Evolutionary conservation across 2,888 invertebrate genomes (phyloP), one percentile per base, ranked within the genome.

Genomic region (Lasioglossum villosulum): DNA sequence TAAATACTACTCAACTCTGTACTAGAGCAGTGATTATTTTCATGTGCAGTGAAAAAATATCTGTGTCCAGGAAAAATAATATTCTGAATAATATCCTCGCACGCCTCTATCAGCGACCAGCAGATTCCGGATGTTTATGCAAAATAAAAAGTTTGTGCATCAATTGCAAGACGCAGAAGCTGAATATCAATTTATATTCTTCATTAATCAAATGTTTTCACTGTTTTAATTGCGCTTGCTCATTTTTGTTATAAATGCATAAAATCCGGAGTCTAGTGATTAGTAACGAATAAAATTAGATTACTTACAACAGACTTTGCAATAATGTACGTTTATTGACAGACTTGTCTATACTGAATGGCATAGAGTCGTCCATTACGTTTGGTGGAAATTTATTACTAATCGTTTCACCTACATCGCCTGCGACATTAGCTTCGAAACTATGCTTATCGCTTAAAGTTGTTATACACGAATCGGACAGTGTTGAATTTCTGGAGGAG

Each of bases 271-370:
- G 42, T 42, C 42, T 30, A n/a, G 2, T 76, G 34, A 56, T 68
- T 14, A 70, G 6, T 66, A 34, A 30, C 48, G 45, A 48, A 66
- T 59, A 12, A 39, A 78, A 14, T 27, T 16, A 63, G 34, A 16
- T 42, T 83, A 86, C 88, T 87, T 84, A 84, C 91, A 78, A 75
- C 80, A 83, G 30, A 90, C 52, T 73, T 83, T 79, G 52, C 19
- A 78, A 79, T 42, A 70, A 23, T 70, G 66, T 72, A 34, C 75
- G 48, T 76, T 71, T 80, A 30, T 23, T 30, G 42, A 16, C 48
- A 16, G n/a, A 56, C 68, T 75, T 78, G 30, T 82, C 80, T 19
- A 39, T 27, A 12, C 16, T 78, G 37, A 74, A 19, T 59, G 75
- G 66, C 23, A 30, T 70, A 30, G 48, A 75, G 6, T 74, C n/a